A percentile compares a stretch with the other conserved stretches of the same genome.
phyloP scores from a whole-genome alignment of 2,797 vertebrate genomes.

The Neosilurus hyrtlii region DNA sequence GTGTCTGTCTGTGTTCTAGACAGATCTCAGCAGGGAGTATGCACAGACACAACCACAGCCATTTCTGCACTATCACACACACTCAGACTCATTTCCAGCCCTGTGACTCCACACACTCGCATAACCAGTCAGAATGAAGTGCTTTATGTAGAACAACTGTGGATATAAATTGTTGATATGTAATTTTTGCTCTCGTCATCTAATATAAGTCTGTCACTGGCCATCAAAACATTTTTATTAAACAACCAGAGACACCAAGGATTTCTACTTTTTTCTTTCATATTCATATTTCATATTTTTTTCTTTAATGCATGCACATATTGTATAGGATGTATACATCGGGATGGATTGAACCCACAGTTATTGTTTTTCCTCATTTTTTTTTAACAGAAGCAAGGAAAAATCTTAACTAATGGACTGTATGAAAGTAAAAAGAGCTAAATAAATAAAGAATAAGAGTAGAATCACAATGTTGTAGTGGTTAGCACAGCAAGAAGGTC shows the following conservation, averaged over 20 bases:
- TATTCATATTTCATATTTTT: not conserved
- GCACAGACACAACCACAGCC: constrained; percentile 19
- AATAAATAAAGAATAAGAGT: too few species aligned
- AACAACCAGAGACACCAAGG: not conserved
- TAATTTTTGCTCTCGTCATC: not conserved
- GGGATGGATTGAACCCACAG: not conserved
- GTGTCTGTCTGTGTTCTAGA: constrained; percentile 53
- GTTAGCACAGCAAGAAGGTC: too few species aligned
- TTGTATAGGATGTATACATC: not conserved
- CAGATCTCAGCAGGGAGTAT: constrained; percentile 52
- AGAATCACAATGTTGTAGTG: too few species aligned
- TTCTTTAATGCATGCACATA: not conserved
- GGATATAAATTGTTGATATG: not conserved
- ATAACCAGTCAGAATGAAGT: constrained; percentile 12
- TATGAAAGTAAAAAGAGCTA: too few species aligned
- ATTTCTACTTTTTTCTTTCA: not conserved
- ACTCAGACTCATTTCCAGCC: constrained; percentile 11
- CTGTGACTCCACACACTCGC: constrained; percentile 19
- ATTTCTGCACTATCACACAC: constrained; percentile 19
- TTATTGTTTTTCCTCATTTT: not conserved
- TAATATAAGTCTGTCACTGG: not conserved
- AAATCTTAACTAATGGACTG: not conserved
- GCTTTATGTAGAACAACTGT: not conserved
- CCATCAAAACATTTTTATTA: not conserved
- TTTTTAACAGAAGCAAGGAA: not conserved